phyloP scores from a whole-genome alignment of 1,140 invertebrate genomes.

The Monomorium pharaonis region DNA sequence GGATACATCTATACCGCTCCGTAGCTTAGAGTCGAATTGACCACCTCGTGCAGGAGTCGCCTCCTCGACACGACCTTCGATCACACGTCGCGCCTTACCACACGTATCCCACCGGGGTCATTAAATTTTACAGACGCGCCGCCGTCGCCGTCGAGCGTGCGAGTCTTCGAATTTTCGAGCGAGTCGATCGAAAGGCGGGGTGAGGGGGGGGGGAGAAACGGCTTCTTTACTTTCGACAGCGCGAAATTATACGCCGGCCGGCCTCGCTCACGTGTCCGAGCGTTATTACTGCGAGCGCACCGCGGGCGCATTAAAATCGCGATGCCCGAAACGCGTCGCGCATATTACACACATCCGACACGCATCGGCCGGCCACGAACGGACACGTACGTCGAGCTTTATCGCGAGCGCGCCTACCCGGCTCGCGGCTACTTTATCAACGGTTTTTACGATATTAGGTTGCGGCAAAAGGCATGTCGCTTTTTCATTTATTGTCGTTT shows the following conservation, averaged over 20 bases:
- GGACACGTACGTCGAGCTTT: conserved; percentile 38
- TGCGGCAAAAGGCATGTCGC: conserved; percentile 47
- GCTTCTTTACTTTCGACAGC: conserved; percentile 7
- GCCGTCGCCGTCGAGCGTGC: conserved; percentile 5
- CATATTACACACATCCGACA: conserved; percentile 21
- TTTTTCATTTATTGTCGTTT: conserved; percentile 56
- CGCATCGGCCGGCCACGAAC: conserved; percentile 14
- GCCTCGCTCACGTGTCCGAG: not conserved
- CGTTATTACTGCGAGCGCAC: not conserved
- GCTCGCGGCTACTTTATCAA: conserved; percentile 53
- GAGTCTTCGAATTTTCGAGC: conserved; percentile 32
- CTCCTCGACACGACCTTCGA: conserved; percentile 21
- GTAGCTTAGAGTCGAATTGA: conserved; percentile 9
- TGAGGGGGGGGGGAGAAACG: not conserved
- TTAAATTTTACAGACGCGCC: conserved; percentile 48
- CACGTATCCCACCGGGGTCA: conserved; percentile 10
- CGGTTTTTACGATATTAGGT: conserved; percentile 52
- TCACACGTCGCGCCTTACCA: not conserved
- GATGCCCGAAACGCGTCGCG: conserved; percentile 16
- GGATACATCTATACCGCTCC: not conserved
- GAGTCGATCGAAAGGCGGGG: too few relatives aligned
- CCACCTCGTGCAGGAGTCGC: conserved; percentile 11
- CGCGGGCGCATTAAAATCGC: conserved; percentile 24
- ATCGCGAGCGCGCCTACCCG: conserved; percentile 22
- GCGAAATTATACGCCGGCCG: too few relatives aligned